Percentiles rank a stretch among this genome's conserved stretches.
phyloP scores from a whole-genome alignment of 2,797 vertebrate species.

The Leptoclinus maculatus region DNA sequence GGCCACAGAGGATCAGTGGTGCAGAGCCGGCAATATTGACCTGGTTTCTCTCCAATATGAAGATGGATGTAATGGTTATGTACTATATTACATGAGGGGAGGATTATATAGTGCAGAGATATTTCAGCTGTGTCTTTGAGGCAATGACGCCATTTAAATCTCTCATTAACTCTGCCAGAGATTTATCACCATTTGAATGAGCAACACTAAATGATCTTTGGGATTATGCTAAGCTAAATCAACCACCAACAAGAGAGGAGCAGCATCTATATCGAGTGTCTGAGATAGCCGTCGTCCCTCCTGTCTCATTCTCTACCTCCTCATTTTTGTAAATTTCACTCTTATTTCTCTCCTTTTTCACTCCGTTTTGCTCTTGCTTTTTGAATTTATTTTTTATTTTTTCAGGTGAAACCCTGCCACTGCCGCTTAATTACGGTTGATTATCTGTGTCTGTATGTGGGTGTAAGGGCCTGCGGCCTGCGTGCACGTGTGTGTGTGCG shows the following conservation, averaged over 20 bases:
- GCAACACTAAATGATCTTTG: conserved; percentile 76
- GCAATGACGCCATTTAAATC: conserved; percentile 77
- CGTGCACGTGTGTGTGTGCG: not conserved
- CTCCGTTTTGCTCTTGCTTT: not conserved
- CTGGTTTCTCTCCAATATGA: conserved; percentile 67
- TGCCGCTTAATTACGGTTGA: conserved; percentile 53
- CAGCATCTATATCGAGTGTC: conserved; percentile 54
- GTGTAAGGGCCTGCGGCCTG: conserved; percentile 11
- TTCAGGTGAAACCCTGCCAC: conserved; percentile 31
- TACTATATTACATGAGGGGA: conserved; percentile 62
- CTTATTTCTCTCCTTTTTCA: not conserved
- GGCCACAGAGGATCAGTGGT: conserved; percentile 40
- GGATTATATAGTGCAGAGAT: conserved; percentile 72
- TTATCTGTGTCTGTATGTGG: conserved; percentile 33
- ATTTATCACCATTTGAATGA: conserved; percentile 80
- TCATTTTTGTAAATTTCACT: conserved; percentile 25
- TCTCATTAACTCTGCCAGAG: conserved; percentile 78
- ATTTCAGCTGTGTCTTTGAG: conserved; percentile 77
- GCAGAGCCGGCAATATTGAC: conserved; percentile 58
- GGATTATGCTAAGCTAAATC: conserved; percentile 80
- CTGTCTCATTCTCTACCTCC: conserved; percentile 7
- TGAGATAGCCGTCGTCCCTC: conserved; percentile 32
- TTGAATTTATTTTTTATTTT: not conserved
- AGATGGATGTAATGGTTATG: conserved; percentile 71
- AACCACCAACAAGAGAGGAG: conserved; percentile 73